Evolutionary conservation across 2,888 invertebrate species (phyloP), one percentile per base, ranked within the genome.

Genomic region (Nysson spinosus): DNA sequence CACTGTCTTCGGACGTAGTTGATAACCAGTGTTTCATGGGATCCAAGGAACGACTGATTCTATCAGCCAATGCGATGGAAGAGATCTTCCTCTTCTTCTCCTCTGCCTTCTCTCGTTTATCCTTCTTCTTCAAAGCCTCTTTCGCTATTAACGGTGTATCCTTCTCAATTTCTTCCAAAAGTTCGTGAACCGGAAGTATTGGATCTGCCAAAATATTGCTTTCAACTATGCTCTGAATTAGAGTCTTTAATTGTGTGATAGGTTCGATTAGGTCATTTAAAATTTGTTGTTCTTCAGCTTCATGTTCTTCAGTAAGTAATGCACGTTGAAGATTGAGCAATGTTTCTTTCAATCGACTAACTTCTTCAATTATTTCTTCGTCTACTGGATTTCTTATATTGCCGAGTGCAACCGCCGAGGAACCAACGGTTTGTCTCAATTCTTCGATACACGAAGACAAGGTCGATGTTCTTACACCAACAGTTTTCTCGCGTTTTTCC

Each of bases 111-210:
- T 47, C 6, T 6, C n/a, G 34, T 24, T 39, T 57, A 0, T 54
- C 57, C 42, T 72, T 78, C 26, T 49, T 67, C 57, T 82, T 81
- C 5, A 77, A 56, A 0, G 75, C 65, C 54, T 80, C 81, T 54
- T 79, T 79, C 0, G 78, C 70, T 3, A 82, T 72, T 32, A 82
- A 20, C 3, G 78, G 66, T 0, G 73, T 57, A 37, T 82, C 81
- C 28, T 79, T 82, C 35, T 82, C 79, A 24, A 85, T 79, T 26
- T 83, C 83, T 52, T 83, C 82, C 3, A 85, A 49, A n/a, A 84
- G 54, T 35, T 81, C 72, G 2, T 83, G 24, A 11, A 85, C 51
- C 0, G 77, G 60, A 4, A 69, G 47, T n/a, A 80, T 61, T 0
- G 47, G 30, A 4, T 73, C 72, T 3, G 66, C 52, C 9, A 55